These are phyloP conservation scores for Scelioninae gen. 1 DNA, from an alignment of 2,888 invertebrate species.

Conservation along the genomic window DNA sequence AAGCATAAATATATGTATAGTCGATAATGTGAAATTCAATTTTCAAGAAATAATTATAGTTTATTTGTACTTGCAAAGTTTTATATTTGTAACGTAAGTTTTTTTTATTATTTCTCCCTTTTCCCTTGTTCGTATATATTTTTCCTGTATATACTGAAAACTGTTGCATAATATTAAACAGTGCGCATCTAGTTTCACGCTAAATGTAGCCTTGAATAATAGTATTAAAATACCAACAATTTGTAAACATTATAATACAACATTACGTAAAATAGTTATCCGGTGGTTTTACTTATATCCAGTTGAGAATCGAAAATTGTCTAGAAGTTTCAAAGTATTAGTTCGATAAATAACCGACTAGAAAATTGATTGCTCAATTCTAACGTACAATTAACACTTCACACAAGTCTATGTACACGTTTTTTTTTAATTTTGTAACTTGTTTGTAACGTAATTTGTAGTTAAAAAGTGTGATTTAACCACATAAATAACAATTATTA, in stretches of 20 bases:
- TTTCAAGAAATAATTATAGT: neutral
- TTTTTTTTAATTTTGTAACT: too few species aligned
- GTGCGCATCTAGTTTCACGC: constrained; percentile 32
- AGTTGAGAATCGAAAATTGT: neutral
- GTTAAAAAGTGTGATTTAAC: too few species aligned
- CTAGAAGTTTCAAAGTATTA: neutral
- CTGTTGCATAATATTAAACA: constrained; percentile 27
- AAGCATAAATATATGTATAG: too few species aligned
- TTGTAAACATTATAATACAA: constrained; percentile 14
- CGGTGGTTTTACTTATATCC: constrained; percentile 12
- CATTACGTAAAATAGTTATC: constrained; percentile 13
- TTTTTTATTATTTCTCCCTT: neutral
- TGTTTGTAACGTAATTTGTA: too few species aligned
- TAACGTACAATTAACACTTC: neutral
- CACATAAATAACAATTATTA: too few species aligned
- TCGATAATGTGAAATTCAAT: neutral
- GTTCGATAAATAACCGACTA: constrained; percentile 1
- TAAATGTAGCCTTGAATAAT: constrained; percentile 8
- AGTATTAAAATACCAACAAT: constrained; percentile 16
- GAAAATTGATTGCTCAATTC: neutral
- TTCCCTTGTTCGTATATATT: constrained; percentile 4
- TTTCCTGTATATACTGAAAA: constrained; percentile 18
- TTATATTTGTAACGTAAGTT: neutral
- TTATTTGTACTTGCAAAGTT: neutral
- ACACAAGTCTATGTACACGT: too few species aligned